These are phyloP conservation scores for Actinia tenebrosa DNA, from an alignment of 64 coral and sea anemone genomes.

Conservation along the genomic window DNA sequence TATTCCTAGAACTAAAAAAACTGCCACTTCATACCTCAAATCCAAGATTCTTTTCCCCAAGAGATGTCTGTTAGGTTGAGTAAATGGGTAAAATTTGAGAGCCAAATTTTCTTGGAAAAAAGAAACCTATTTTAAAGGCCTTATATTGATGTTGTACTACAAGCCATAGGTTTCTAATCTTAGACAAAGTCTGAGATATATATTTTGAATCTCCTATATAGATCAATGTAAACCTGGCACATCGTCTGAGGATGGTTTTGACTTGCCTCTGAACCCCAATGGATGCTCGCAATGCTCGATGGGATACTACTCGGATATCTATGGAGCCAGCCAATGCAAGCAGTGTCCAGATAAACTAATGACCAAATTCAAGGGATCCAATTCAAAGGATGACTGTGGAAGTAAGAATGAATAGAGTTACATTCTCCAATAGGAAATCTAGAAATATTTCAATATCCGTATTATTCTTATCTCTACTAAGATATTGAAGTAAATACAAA, in stretches of 20 bases:
- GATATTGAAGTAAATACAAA: background rate
- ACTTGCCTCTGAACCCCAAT: conserved; percentile 7
- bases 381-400: conserved; percentile 26
- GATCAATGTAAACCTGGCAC: conserved; percentile 31
- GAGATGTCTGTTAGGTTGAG: too few species aligned
- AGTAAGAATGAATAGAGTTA: background rate
- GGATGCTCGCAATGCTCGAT: conserved; percentile 18
- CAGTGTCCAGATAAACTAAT: conserved; percentile 24
- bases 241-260: conserved; percentile 39
- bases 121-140: too few species aligned
- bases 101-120: too few species aligned
- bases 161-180: too few species aligned
- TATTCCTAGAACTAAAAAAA: too few species aligned
- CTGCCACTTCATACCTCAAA: too few species aligned
- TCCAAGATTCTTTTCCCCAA: too few species aligned
- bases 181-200: too few species aligned
- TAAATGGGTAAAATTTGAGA: too few species aligned
- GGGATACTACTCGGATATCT: conserved; percentile 44
- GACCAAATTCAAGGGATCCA: conserved; percentile 10
- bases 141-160: too few species aligned
- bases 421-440: background rate
- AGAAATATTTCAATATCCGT: too few species aligned
- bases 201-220: background rate
- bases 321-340: conserved; percentile 35
- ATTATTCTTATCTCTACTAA: too few species aligned